A percentile compares a stretch with the other conserved stretches of the same genome.
Evolutionary conservation across 2,113 vertebrate genomes (phyloP).

Genomic region (Xyrauchen texanus): DNA sequence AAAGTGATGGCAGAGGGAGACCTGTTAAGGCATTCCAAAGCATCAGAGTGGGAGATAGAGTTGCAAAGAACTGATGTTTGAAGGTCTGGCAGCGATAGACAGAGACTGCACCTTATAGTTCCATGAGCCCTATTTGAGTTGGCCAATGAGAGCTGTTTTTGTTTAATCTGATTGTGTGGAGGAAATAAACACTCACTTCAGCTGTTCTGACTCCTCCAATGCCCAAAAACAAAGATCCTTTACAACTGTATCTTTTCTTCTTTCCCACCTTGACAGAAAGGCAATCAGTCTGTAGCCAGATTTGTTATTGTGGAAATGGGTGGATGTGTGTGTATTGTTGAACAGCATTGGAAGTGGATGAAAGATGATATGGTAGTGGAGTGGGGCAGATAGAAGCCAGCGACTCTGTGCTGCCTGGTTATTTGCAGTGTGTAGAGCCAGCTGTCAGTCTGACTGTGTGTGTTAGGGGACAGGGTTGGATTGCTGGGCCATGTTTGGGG

Average conservation of each 20-base stretch:
- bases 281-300: neutral
- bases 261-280: neutral
- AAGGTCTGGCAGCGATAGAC: too few relatives aligned
- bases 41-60: too few relatives aligned
- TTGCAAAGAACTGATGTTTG: too few relatives aligned
- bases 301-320: neutral
- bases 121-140: too few relatives aligned
- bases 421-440: slow-evolving; percentile 72
- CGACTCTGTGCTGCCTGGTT: slow-evolving; percentile 61
- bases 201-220: too few relatives aligned
- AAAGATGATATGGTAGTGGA: slow-evolving; percentile 51
- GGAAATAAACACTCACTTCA: too few relatives aligned
- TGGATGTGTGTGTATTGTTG: slow-evolving; percentile 46
- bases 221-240: neutral
- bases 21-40: too few relatives aligned
- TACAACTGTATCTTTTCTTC: neutral
- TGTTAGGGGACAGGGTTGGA: slow-evolving; percentile 59
- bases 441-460: slow-evolving; percentile 76
- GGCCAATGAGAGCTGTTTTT: too few relatives aligned
- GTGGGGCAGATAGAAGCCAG: slow-evolving; percentile 35
- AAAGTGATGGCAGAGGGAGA: too few relatives aligned
- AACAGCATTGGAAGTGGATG: slow-evolving; percentile 43
- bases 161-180: too few relatives aligned
- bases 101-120: too few relatives aligned
- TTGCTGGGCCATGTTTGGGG: slow-evolving; percentile 15